Evolutionary conservation across 2,888 invertebrate species (phyloP), one percentile per base, ranked within the genome.

Genomic region (Amaurobius ferox): DNA sequence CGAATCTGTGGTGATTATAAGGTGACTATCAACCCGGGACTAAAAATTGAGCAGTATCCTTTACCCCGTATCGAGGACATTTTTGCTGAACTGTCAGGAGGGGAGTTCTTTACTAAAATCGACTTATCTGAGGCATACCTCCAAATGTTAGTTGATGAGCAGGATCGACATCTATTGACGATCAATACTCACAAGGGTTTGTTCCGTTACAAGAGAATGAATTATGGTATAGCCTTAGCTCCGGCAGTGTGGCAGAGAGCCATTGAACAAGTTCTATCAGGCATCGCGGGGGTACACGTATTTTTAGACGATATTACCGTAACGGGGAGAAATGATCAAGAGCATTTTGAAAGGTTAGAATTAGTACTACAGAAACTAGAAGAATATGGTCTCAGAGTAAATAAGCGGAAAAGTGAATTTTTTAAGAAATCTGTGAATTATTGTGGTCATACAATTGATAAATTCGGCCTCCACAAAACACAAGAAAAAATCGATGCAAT

Each of bases 101-200:
- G 89, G 62, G 87, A 88, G 72, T 87, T 86, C 67, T 90, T 89
- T 87, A 88, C 88, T 70, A 88, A 89, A 29, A 62, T 89, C 68
- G 90, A 91, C 88, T 88, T 91, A 35, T 77, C 79, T 1, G 89
- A 89, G 72, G 91, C 91, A 3, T 91, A 91, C 74, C 88, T 91
- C 85, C 90, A 91, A 79, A 62, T 91, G 29, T 90, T 90, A 89
- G 88, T 91, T 35, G 89, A 90, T 35, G 89, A 89, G 3, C 90
- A 90, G 29, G 89, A 90, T 83, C 87, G 89, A 79, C 87, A 90
- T 26, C 88, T 90, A 19, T 72, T 91, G 23, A 91, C 90, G 0
- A 87, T 91, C 71, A 90, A 81, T 85, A 91, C 91, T 1, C 90
- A 90, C 77, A 90, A 90, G 77, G 91, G 91, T 1, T 77, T 91